Percentiles rank a stretch among this genome's conserved stretches.
phyloP scores from a whole-genome alignment of 2,888 invertebrate species.

The Allygus modestus region DNA sequence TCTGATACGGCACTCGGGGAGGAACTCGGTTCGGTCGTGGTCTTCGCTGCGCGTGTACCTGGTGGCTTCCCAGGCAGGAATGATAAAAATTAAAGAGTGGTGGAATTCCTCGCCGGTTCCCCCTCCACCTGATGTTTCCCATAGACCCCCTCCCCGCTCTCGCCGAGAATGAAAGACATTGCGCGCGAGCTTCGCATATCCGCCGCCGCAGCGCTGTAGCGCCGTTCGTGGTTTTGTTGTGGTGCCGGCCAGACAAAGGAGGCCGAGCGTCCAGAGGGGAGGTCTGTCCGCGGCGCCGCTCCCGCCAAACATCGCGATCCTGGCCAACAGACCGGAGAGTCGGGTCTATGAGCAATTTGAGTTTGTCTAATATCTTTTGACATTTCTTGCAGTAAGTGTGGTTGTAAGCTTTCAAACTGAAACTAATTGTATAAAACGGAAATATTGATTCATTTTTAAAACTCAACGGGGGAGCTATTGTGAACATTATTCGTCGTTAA shows the following conservation, averaged over 20 bases:
- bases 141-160: constrained; percentile 59
- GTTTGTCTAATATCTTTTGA: too few species aligned
- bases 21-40: constrained; percentile 43
- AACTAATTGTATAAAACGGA: too few species aligned
- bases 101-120: constrained; percentile 55
- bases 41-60: constrained; percentile 38
- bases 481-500: too few species aligned
- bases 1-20: constrained; percentile 58
- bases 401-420: too few species aligned
- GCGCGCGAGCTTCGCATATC: constrained; percentile 61
- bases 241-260: constrained; percentile 35
- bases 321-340: neutral
- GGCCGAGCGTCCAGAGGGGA: neutral
- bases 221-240: constrained; percentile 3
- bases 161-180: constrained; percentile 66
- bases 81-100: constrained; percentile 52
- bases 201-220: constrained; percentile 66
- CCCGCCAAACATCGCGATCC: neutral
- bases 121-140: constrained; percentile 52
- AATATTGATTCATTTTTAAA: too few species aligned
- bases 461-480: too few species aligned
- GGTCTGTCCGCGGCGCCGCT: neutral
- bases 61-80: constrained; percentile 62
- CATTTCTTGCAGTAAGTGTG: too few species aligned
- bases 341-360: too few species aligned